These are phyloP conservation scores for Ectemnius continuus DNA, from an alignment of 2,888 invertebrate genomes.

Conservation along the genomic window DNA sequence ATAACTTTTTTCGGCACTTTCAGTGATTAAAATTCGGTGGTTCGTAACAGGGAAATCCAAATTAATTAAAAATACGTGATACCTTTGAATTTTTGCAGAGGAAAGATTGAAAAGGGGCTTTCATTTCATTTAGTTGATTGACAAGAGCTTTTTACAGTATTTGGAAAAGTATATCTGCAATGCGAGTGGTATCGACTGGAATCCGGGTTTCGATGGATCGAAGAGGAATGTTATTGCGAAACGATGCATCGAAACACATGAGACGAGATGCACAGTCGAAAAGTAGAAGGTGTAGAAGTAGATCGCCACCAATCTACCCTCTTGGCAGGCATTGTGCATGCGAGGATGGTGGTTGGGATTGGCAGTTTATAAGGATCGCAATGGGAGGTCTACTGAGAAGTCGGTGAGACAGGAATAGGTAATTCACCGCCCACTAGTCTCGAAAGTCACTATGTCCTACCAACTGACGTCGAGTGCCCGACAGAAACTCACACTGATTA, in stretches of 20 bases:
- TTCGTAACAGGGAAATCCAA: no score
- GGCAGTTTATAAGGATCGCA: constrained; percentile 37
- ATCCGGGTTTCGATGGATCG: no score
- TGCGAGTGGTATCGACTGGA: no score
- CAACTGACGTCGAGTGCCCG: constrained; percentile 45
- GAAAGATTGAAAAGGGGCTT: no score
- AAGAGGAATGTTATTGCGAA: constrained; percentile 4
- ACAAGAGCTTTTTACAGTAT: no score
- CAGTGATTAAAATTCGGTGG: no score
- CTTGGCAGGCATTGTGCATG: constrained; percentile 59
- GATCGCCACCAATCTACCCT: constrained; percentile 45
- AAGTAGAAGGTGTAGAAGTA: constrained; percentile 11
- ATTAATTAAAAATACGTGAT: no score
- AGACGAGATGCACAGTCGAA: constrained; percentile 33
- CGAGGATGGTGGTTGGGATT: constrained; percentile 51
- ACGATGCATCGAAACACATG: constrained; percentile 46
- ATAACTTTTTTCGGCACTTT: no score
- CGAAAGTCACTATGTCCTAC: constrained; percentile 44
- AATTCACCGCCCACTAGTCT: constrained; percentile 40
- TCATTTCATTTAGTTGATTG: no score
- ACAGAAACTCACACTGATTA: constrained; percentile 44
- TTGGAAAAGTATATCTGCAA: no score
- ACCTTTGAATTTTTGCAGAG: no score
- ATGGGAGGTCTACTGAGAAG: constrained; percentile 49
- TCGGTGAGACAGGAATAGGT: constrained; percentile 49